Evolutionary conservation across 1,140 invertebrate genomes (phyloP), one percentile per base, ranked within the genome.

Genomic region (Zaprionus capensis): DNA sequence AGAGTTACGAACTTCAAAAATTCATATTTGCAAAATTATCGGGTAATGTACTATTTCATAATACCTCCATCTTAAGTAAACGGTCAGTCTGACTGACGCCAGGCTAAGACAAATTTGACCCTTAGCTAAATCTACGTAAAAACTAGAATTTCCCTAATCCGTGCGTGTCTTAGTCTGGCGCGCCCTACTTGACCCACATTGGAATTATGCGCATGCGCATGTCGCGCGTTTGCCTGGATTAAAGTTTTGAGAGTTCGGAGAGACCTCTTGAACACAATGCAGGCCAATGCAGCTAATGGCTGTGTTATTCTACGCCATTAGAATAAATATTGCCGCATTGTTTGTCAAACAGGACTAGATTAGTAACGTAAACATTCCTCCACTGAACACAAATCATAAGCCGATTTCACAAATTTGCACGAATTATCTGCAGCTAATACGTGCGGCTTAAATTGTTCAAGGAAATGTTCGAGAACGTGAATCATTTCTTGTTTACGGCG

Each of bases 271-370:
- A 34, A 9, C 31, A 9, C 31, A 34, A 34, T 4, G 36, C 84
- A 79, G 81, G n/a, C 69, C n/a, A 44, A 49, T 17, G 24, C 71
- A 61, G 65, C 36, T 58, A 55, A 75, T 75, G 65, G 71, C 71
- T 86, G 78, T 91, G 81, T 82, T 88, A 82, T 82, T 91, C 76
- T 91, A 80, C 84, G 84, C 81, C 79, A 88, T 85, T 91, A 76
- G 84, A 81, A 91, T 90, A 90, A 92, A 92, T 92, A 92, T 92
- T 91, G 85, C 77, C 78, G 83, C 86, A 86, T 92, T 92, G 91
- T 92, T 92, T 92, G 86, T 78, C 84, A 92, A 91, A 92, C 91
- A 91, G 83, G 91, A 91, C 82, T 91, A 87, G 91, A 92, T 92
- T 91, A 85, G 85, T 87, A 92, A 87, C 87, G 78, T 91, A 92